Percentiles rank a stretch among this genome's conserved stretches.
phyloP scores from a whole-genome alignment of 2,888 invertebrate genomes.

The Luperina nickerlii region DNA sequence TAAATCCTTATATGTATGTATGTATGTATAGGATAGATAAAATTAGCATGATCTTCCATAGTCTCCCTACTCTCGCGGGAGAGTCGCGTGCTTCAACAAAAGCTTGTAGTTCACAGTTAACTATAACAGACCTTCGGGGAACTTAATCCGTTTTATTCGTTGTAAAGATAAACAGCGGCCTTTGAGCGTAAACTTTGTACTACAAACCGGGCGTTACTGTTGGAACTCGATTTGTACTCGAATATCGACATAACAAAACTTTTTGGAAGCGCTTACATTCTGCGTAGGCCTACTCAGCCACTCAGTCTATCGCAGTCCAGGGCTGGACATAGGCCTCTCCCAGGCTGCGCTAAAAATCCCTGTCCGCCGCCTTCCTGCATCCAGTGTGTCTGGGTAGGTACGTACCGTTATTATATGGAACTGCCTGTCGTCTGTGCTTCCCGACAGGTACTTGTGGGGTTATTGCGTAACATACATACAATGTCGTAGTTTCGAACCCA shows the following conservation, averaged over 20 bases:
- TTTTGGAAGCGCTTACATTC: background rate
- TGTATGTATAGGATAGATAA: background rate
- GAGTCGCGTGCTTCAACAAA: conserved; percentile 16
- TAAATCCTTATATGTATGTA: too few species aligned
- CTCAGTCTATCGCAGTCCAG: background rate
- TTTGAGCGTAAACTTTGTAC: conserved; percentile 60
- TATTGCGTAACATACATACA: too few species aligned
- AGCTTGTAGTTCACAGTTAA: background rate
- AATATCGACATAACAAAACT: background rate
- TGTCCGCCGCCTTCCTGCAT: too few species aligned
- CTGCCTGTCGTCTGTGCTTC: too few species aligned
- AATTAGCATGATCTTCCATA: conserved; percentile 1
- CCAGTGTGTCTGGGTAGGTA: background rate
- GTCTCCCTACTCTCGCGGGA: background rate
- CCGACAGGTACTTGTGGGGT: too few species aligned
- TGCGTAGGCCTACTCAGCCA: too few species aligned
- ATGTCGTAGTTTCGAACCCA: too few species aligned
- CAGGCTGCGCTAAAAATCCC: background rate
- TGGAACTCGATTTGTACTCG: conserved; percentile 31
- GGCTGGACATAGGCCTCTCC: background rate
- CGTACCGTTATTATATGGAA: background rate
- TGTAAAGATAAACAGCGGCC: conserved; percentile 69
- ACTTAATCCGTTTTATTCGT: conserved; percentile 68
- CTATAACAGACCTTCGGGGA: conserved; percentile 29
- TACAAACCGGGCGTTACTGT: conserved; percentile 33